Conservation (phyloP, 2,888 invertebrate genomes). For the Omphaloscelis lunosa region DNA sequence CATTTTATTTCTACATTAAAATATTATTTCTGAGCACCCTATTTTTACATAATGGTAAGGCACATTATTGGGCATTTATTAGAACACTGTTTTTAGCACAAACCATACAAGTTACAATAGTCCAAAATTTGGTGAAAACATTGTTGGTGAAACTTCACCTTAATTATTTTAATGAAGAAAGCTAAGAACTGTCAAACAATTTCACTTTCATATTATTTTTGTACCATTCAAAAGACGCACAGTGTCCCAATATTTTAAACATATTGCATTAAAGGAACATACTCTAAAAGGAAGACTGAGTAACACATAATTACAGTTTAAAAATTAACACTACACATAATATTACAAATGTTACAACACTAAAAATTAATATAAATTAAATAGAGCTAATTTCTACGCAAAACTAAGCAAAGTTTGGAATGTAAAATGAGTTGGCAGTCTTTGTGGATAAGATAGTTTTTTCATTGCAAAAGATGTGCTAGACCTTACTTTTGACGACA, state of each 20-base stretch:
- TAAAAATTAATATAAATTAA: conserved; percentile 79
- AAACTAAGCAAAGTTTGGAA: conserved; percentile 77
- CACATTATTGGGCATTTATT: conserved; percentile 65
- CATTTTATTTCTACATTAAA: conserved; percentile 57
- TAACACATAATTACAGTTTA: conserved; percentile 64
- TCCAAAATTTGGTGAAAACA: neutral
- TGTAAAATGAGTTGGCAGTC: conserved; percentile 78
- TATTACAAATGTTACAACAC: conserved; percentile 71
- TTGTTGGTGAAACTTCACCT: neutral
- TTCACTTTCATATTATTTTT: conserved; percentile 15
- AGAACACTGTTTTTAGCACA: conserved; percentile 55
- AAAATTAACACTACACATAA: conserved; percentile 58
- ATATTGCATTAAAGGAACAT: conserved; percentile 64
- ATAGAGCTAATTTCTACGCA: conserved; percentile 59
- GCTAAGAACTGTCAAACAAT: neutral
- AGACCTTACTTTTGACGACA: conserved; percentile 22
- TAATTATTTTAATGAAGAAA: neutral
- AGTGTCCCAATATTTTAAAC: conserved; percentile 46
- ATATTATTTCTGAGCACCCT: conserved; percentile 75
- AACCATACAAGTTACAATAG: neutral
- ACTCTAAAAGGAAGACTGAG: conserved; percentile 67
- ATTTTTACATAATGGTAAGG: conserved; percentile 72
- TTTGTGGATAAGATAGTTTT: conserved; percentile 65
- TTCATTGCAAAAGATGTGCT: conserved; percentile 44
- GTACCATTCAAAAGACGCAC: conserved; percentile 19